Evolutionary conservation across 2,888 invertebrate species (phyloP).

Genomic region (Oscheius myriophilus): DNA sequence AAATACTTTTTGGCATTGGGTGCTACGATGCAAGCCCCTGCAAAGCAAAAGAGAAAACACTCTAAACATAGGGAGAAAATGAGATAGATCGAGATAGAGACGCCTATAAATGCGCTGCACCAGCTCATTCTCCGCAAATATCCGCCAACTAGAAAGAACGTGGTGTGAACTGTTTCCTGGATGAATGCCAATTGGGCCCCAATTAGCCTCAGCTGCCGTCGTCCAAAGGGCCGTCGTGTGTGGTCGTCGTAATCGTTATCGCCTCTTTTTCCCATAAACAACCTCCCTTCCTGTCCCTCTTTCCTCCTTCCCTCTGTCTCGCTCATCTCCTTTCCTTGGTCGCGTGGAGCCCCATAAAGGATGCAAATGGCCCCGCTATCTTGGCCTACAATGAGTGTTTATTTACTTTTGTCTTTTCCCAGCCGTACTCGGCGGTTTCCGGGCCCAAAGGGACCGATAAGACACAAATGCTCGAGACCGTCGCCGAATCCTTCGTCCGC

Average conservation of each 20-base stretch:
- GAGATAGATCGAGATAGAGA: too few species aligned
- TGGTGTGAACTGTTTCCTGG: too few species aligned
- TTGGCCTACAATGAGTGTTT: neutral
- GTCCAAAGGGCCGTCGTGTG: too few species aligned
- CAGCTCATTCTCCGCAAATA: too few species aligned
- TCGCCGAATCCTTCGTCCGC: conserved; percentile 30
- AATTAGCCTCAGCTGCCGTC: too few species aligned
- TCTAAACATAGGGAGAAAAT: too few species aligned
- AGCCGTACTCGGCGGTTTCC: neutral
- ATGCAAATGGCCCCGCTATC: neutral
- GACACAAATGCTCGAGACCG: conserved; percentile 16
- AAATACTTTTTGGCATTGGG: too few species aligned
- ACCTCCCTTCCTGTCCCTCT: neutral
- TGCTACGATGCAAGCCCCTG: too few species aligned
- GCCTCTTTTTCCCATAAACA: neutral
- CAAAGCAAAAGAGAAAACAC: too few species aligned
- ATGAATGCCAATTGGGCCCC: too few species aligned
- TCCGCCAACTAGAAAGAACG: too few species aligned
- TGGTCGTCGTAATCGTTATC: neutral
- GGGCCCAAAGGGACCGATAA: conserved; percentile 4
- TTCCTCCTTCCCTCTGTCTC: neutral
- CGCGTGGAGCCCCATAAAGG: neutral
- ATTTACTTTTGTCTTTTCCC: neutral
- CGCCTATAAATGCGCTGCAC: too few species aligned
- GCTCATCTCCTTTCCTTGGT: neutral